Base-by-base conservation (phyloP, 2,888 invertebrate genomes). In the Rhorus exstirpatorius region DNA sequence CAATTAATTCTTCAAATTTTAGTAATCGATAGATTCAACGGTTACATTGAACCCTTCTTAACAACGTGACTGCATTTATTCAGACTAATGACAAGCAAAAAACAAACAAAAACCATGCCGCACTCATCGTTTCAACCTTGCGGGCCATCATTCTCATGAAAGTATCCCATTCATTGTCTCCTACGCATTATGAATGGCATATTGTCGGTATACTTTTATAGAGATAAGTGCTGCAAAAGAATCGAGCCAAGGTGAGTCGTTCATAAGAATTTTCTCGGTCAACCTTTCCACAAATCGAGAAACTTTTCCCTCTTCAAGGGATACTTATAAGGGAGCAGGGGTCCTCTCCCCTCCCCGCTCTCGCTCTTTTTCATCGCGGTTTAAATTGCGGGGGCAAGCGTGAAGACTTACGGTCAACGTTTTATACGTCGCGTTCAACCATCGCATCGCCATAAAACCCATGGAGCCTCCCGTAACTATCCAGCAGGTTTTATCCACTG, bases 401-500 rank as follows among this genome's bases (percentile, higher is more conserved):
- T 49, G 67, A 60, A 76, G 76, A 81, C 68, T 82, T 75, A 79
- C 82, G 79, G 65, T 71, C 79, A 83, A 67, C 79, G 82, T 76
- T 83, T 82, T 84, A 83, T 83, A 83, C 82, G 76, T 49, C 79
- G 65, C 82, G 79, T 83, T 83, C 79, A 79, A 76, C 71, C 75
- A 80, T 72, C 77, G 80, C 75, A 80, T 72, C 77, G 80, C 82
- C 82, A 76, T 81, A 82, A 83, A 87, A 84, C 76, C 72, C 84
- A 74, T 58, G 81, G 79, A 75, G 35, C 81, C 76, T 60, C 82
- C 84, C 85, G 85, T 88, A 88, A 87, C 83, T 83, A 85, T 86
- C 82, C 79, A 70, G 63, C 80, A 81, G 78, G 78, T 86, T 88
- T 89, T 86, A 88, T 88, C 88, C 86, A 79, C 84, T 85, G 86